A percentile compares a stretch with the other conserved stretches of the same genome.
These are phyloP conservation scores for Gorsachius magnificus DNA, from an alignment of 2,797 vertebrate species.

Conservation along the genomic window DNA sequence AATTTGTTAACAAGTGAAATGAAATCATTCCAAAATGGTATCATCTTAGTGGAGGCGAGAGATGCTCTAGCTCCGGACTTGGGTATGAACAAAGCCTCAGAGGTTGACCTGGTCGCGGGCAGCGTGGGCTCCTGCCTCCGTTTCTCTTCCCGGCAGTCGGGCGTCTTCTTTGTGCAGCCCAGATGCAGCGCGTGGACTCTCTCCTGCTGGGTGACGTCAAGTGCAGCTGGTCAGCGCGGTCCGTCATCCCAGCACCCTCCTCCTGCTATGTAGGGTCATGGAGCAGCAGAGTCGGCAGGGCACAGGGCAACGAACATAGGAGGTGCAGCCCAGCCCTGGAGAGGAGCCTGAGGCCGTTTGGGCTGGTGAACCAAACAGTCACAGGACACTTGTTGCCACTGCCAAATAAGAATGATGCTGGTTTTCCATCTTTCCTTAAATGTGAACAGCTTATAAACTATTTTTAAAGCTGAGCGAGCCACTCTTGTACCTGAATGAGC, in stretches of 20 bases:
- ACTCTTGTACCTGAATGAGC: neutral
- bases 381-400: neutral
- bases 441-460: neutral
- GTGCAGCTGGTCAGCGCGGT: neutral
- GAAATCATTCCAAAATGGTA: neutral
- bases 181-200: neutral
- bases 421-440: slow-evolving; percentile 33
- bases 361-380: neutral
- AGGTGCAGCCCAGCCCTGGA: neutral
- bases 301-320: neutral
- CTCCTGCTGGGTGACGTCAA: neutral
- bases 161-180: neutral
- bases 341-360: neutral
- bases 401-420: neutral
- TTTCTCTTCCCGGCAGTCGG: fast-evolving
- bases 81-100: fast-evolving
- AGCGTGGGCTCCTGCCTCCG: neutral
- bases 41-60: neutral
- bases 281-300: neutral
- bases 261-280: slow-evolving; percentile 41
- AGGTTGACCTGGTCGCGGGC: fast-evolving
- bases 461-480: neutral
- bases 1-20: neutral
- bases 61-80: neutral
- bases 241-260: neutral